Percentiles rank a stretch among this genome's conserved stretches.
Evolutionary conservation across 2,888 invertebrate species (phyloP).

Genomic region (Psylliodes chrysocephalus): DNA sequence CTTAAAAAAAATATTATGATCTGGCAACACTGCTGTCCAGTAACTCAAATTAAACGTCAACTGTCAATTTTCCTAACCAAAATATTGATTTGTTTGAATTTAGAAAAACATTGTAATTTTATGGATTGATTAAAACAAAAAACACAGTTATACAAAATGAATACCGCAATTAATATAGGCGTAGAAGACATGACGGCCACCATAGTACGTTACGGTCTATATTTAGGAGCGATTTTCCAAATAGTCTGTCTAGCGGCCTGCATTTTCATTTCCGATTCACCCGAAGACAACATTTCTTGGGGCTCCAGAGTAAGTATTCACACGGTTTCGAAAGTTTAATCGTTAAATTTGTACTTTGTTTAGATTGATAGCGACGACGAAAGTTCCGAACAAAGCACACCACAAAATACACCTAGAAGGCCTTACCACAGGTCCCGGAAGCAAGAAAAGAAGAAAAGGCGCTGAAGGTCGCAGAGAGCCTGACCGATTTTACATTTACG

Average conservation of each 20-base stretch:
- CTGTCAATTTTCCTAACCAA: neutral
- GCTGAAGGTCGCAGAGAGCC: slow-evolving; percentile 60
- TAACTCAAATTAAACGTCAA: neutral
- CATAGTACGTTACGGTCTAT: slow-evolving; percentile 81
- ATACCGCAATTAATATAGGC: slow-evolving; percentile 66
- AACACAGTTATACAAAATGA: too few relatives aligned
- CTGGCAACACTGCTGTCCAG: too few relatives aligned
- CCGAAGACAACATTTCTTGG: slow-evolving; percentile 62
- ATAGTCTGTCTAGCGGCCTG: slow-evolving; percentile 84
- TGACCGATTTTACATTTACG: neutral
- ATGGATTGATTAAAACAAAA: neutral
- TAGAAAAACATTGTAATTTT: too few relatives aligned
- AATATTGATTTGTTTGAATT: neutral
- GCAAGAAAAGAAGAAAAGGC: slow-evolving; percentile 78
- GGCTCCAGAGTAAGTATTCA: slow-evolving; percentile 64
- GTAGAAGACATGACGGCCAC: slow-evolving; percentile 79
- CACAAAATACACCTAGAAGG: slow-evolving; percentile 74
- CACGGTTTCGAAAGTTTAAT: neutral
- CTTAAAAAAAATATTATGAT: too few relatives aligned
- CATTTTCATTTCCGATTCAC: slow-evolving; percentile 77
- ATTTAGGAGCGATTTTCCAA: slow-evolving; percentile 89
- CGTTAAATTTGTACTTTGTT: slow-evolving; percentile 17
- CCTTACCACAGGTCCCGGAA: slow-evolving; percentile 72
- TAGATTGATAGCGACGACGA: slow-evolving; percentile 78
- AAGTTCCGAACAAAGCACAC: slow-evolving; percentile 78